Conservation (phyloP, 2,113 vertebrate genomes). For the Hydropotes inermis region DNA sequence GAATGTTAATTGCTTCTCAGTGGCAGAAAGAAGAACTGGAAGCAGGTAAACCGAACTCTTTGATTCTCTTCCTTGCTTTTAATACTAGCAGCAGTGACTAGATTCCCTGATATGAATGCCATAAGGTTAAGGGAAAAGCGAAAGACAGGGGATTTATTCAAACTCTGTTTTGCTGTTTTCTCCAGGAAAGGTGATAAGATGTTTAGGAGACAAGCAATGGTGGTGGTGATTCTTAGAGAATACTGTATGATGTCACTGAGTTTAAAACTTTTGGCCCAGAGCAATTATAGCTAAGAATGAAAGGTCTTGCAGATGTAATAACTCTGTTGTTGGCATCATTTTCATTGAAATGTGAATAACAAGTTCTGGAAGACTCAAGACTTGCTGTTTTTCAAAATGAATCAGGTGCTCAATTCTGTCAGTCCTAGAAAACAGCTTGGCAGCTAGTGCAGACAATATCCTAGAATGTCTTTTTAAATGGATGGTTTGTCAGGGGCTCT, state of each 20-base stretch:
- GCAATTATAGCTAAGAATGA: not conserved
- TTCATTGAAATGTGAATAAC: not conserved
- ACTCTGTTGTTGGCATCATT: not conserved
- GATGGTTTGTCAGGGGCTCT: not conserved
- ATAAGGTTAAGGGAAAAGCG: not conserved
- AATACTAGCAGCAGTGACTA: not conserved
- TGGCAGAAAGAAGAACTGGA: not conserved
- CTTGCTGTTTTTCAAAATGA: not conserved
- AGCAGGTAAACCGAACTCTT: not conserved
- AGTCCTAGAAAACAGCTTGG: not conserved
- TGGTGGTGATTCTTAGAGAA: not conserved
- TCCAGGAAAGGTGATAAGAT: not conserved
- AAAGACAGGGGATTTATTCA: not conserved
- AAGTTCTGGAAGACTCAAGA: not conserved
- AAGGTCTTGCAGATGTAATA: not conserved
- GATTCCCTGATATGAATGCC: not conserved
- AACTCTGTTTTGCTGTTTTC: not conserved
- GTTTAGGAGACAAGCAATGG: not conserved
- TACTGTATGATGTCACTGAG: not conserved
- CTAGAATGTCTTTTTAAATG: not conserved
- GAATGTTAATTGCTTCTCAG: not conserved
- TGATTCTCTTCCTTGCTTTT: not conserved
- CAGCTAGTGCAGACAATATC: not conserved
- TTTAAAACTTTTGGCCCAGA: not conserved
- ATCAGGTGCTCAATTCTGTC: not conserved